Evolutionary conservation across 2,888 invertebrate species (phyloP), one percentile per base, ranked within the genome.

Genomic region (Drosophila basisetae): DNA sequence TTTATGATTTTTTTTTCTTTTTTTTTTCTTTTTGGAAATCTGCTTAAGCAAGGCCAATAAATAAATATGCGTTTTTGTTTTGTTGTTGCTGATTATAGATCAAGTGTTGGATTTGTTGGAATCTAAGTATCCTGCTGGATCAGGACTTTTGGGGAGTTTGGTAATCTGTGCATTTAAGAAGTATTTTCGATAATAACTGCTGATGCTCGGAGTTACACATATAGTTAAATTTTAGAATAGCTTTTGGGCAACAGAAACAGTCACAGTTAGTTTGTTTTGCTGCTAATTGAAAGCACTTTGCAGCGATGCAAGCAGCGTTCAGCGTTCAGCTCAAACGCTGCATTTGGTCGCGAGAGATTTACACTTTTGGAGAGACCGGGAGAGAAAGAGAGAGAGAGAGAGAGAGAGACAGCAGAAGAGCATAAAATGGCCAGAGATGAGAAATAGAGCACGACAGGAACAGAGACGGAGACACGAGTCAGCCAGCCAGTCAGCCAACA

Each of bases 291-390:
- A 47, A 25, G 47, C 25, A 47, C 47, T 47, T 47, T 47, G 47
- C 16, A 4, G 47, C 16, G 63, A 35, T 63, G 52, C 50, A 50
- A 33, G 43, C 50, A 33, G 43, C 50, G 63, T 53, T 35, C 50
- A 25, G 43, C 50, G 62, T 53, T 30, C 64, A 52, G 66, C 33
- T 41, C 41, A 52, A 33, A 16, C 22, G 33, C 52, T 66, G 66
- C 66, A 66, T 52, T 66, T 66, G 11, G 52, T 41, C 41, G 68
- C 68, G 56, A 49, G 61, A 28, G 52, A 66, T 35, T 63, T 63
- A 31, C 41, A n/a, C 13, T 16, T 16, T n/a, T 10, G 37, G 39
- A 39, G 64, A 50, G 16, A n/a, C 3, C 9, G 49, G 13, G 49
- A 25, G 7, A 13, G 28, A 47, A 6, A 22, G 47, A 22, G 49